phyloP scores from a whole-genome alignment of 2,113 vertebrate genomes.

The Recurvirostra avosetta region DNA sequence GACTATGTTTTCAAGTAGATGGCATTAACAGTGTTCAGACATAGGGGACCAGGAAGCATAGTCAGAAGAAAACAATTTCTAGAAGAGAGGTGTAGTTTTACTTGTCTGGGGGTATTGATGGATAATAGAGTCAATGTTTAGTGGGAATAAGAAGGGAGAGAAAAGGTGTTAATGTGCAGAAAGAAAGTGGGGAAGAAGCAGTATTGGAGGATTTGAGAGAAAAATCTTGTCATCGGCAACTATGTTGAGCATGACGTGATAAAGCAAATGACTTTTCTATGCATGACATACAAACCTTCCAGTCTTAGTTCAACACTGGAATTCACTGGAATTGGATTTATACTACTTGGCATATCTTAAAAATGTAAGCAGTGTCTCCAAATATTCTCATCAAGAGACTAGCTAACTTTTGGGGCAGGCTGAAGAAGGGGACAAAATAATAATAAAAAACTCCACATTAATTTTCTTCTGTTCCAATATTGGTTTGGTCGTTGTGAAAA shows the following conservation, averaged over 20 bases:
- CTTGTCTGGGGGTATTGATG: background rate
- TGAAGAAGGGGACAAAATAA: background rate
- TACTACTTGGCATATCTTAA: background rate
- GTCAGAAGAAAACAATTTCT: background rate
- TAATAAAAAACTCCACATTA: background rate
- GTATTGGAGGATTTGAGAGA: background rate
- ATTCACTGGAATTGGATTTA: background rate
- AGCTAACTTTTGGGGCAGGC: background rate
- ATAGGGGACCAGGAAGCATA: background rate
- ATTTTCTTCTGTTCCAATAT: background rate
- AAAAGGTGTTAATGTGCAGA: background rate
- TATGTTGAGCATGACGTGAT: background rate
- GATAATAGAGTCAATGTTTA: background rate
- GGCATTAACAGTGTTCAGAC: background rate
- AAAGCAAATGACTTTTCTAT: background rate
- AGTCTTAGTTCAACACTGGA: background rate
- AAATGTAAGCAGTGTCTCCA: background rate
- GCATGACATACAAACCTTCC: background rate
- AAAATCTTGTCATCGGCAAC: background rate
- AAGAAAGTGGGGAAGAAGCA: background rate
- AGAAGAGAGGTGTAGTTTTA: background rate
- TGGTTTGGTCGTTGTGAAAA: background rate
- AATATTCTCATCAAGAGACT: background rate
- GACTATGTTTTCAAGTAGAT: background rate
- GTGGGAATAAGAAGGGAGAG: background rate